A percentile compares a stretch with the other conserved stretches of the same genome.
Evolutionary conservation across 2,888 invertebrate species (phyloP).

Genomic region (Drosophila tripunctata): DNA sequence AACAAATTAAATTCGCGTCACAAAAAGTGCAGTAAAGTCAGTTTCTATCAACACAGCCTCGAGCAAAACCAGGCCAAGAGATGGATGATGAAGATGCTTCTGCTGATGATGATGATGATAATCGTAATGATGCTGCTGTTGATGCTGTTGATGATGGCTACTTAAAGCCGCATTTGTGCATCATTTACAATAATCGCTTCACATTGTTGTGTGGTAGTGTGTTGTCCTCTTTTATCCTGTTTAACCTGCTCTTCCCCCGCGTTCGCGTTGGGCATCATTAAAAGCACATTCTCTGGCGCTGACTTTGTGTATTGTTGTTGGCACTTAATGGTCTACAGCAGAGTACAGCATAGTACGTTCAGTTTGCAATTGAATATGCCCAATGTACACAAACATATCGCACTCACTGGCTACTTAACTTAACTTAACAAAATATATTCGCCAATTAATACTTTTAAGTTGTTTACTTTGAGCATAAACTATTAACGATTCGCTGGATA

Average conservation of each 20-base stretch:
- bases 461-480: neutral
- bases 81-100: neutral
- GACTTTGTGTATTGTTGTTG: slow-evolving; percentile 28
- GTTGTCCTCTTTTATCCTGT: neutral
- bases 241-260: neutral
- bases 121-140: neutral
- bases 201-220: slow-evolving; percentile 30
- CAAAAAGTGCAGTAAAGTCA: slow-evolving; percentile 8
- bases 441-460: slow-evolving; percentile 9
- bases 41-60: slow-evolving; percentile 3
- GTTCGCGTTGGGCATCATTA: slow-evolving; percentile 64
- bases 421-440: slow-evolving; percentile 5
- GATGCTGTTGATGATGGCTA: slow-evolving; percentile 31
- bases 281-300: slow-evolving; percentile 53
- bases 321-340: slow-evolving; percentile 22
- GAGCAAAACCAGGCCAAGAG: neutral
- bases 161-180: slow-evolving; percentile 64
- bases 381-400: neutral
- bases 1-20: slow-evolving; percentile 36
- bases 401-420: neutral
- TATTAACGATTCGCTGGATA: too few relatives aligned
- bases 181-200: slow-evolving; percentile 70
- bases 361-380: slow-evolving; percentile 12
- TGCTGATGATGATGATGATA: neutral
- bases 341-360: slow-evolving; percentile 3